phyloP scores from a whole-genome alignment of 2,888 invertebrate species.

The Cheilosia soror region DNA sequence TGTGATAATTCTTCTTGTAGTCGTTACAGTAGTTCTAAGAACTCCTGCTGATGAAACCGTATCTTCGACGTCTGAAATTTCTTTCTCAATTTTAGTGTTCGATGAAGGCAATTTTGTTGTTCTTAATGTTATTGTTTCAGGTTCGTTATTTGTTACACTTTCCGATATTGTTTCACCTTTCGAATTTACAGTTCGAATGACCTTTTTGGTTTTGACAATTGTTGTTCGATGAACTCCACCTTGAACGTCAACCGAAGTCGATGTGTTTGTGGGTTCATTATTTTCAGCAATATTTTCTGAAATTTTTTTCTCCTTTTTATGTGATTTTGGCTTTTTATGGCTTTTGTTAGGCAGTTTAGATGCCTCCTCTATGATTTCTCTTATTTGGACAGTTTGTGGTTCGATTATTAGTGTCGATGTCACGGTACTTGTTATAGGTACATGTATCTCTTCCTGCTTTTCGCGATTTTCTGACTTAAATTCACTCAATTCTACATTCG shows the following conservation, averaged over 20 bases:
- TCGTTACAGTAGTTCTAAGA: constrained; percentile 65
- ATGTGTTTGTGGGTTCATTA: neutral
- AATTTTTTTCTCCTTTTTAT: neutral
- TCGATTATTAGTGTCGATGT: constrained; percentile 49
- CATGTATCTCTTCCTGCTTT: neutral
- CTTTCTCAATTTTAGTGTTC: neutral
- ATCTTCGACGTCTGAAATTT: neutral
- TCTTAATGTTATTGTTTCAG: neutral
- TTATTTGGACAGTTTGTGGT: constrained; percentile 55
- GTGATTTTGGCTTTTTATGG: neutral
- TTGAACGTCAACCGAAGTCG: constrained; percentile 4
- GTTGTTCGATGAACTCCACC: constrained; percentile 15
- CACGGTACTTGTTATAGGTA: constrained; percentile 41
- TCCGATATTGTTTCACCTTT: constrained; percentile 25
- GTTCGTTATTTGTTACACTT: constrained; percentile 7
- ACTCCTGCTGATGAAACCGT: constrained; percentile 40
- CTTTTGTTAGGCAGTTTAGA: neutral
- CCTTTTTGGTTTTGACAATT: constrained; percentile 17
- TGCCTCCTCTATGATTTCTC: constrained; percentile 43
- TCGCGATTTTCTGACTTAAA: neutral
- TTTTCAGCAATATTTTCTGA: neutral
- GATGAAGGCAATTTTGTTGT: neutral
- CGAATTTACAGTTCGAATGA: constrained; percentile 14
- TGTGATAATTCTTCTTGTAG: constrained; percentile 64
- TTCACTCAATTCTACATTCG: neutral